A percentile compares a stretch with the other conserved stretches of the same genome.
phyloP scores from a whole-genome alignment of 2,888 invertebrate genomes.

The Agelastica alni region DNA sequence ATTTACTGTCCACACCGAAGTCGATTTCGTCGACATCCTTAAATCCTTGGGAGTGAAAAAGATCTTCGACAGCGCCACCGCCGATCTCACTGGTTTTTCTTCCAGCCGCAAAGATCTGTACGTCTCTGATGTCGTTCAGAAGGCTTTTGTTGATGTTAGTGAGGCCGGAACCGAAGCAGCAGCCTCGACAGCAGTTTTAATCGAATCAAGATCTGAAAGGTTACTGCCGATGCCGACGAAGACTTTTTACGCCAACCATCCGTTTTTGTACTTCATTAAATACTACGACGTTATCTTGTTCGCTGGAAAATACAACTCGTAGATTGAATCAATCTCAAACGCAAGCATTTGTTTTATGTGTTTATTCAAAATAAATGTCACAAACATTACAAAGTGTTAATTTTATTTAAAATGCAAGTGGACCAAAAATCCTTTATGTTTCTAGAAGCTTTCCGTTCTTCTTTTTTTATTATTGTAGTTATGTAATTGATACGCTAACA shows the following conservation, averaged over 20 bases:
- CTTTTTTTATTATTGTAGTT: no score
- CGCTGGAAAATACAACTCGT: slow-evolving; percentile 20
- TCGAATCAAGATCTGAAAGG: background rate
- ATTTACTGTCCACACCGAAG: slow-evolving; percentile 38
- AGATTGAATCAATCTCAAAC: no score
- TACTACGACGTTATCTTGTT: slow-evolving; percentile 28
- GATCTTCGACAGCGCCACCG: slow-evolving; percentile 30
- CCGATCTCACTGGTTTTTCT: slow-evolving; percentile 45
- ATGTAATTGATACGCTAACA: no score
- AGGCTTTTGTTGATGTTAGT: slow-evolving; percentile 51
- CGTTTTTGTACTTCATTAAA: slow-evolving; percentile 32
- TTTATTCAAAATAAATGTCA: no score
- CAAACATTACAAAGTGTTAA: no score
- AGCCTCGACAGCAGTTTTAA: slow-evolving; percentile 44
- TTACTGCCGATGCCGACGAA: background rate
- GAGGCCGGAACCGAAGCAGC: slow-evolving; percentile 53
- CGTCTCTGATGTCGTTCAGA: slow-evolving; percentile 49
- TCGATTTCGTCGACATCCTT: slow-evolving; percentile 38
- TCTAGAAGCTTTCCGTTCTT: no score
- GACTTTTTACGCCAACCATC: slow-evolving; percentile 16
- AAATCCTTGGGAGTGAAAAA: slow-evolving; percentile 39
- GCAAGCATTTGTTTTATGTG: no score
- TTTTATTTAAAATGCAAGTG: no score
- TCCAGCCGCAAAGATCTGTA: slow-evolving; percentile 34
- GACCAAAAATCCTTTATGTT: no score